phyloP scores from a whole-genome alignment of 2,888 invertebrate species.

The Eutolmus rufibarbis region DNA sequence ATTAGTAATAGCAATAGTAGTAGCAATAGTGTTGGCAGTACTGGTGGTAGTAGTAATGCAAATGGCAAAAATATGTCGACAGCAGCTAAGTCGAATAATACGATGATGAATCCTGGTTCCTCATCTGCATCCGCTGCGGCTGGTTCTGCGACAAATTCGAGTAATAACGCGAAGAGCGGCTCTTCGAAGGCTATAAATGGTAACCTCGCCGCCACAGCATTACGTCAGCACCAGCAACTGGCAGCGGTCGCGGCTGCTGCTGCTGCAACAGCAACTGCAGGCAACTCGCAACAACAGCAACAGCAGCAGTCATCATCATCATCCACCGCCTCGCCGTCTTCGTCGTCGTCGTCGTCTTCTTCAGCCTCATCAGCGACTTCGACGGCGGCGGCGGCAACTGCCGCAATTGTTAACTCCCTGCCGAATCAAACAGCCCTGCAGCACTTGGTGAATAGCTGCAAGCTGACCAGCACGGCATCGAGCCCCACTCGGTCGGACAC shows the following conservation, averaged over 20 bases:
- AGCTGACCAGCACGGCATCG: conserved; percentile 83
- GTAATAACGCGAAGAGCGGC: conserved; percentile 7
- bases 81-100: conserved; percentile 44
- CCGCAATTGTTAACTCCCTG: conserved; percentile 54
- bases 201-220: not conserved
- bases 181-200: conserved; percentile 20
- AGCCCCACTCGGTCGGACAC: conserved; percentile 85
- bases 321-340: not conserved
- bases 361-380: conserved; percentile 46
- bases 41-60: conserved; percentile 52
- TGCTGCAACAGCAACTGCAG: conserved; percentile 34
- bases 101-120: conserved; percentile 26
- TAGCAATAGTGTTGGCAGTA: conserved; percentile 49
- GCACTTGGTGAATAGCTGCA: conserved; percentile 52
- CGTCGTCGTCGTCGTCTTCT: conserved; percentile 46
- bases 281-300: not conserved
- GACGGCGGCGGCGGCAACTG: conserved; percentile 47
- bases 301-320: conserved; percentile 18
- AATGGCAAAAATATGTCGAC: conserved; percentile 53
- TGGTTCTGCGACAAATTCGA: not conserved
- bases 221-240: conserved; percentile 20
- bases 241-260: not conserved
- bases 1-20: conserved; percentile 44
- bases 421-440: conserved; percentile 69
- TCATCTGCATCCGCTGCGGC: conserved; percentile 33